Base-by-base conservation (phyloP, 2,888 invertebrate species). In the Drosophila longiperda region DNA sequence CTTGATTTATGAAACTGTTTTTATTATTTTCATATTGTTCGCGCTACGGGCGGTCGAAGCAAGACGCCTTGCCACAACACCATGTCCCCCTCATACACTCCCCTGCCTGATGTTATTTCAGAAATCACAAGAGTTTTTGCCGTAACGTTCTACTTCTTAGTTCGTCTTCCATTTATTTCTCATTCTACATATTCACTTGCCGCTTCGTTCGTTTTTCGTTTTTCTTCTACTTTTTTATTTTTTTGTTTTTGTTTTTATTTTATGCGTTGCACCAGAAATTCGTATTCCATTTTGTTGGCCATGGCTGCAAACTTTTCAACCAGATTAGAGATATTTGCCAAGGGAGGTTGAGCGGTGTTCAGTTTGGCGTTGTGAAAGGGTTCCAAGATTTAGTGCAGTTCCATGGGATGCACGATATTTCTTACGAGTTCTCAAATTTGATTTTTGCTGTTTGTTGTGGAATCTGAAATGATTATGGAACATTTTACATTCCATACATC, bases 1-100 rank as follows among this genome's bases (percentile, higher is more conserved):
- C 80, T 83, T 88, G 87, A 87, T 88, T 88, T 87, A 87, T 87
- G 87, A 76, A 88, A 88, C 88, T 87, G 88, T 86, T 87, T 87
- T 87, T 87, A 82, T 88, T 87, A 87, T 88, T 87, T 87, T 88
- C 88, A 80, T 88, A 83, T 82, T 86, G 83, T 83, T 82, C 72
- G 70, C 71, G 72, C 73, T 49, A 38, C 58, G 69, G 68, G 64
- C 32, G 68, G 72, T 68, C 65, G 49, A 68, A 68, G 67, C 60
- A 64, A 57, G 57, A 32, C 40, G 57, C 32, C 57, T 32, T 57
- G n/a, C n/a, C 38, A 38, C 38, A 26, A n/a, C 8, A 38, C 38
- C 26, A n/a, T 11, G 6, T 17, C 45, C 55, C 73, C 63, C 67
- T 29, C 29, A 29, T 20, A 7, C 57, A 54, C 40, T 59, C 66